Percentiles rank a stretch among this genome's conserved stretches.
Conservation (phyloP, 2,113 vertebrate genomes). For the Notarius lentiginosus region DNA sequence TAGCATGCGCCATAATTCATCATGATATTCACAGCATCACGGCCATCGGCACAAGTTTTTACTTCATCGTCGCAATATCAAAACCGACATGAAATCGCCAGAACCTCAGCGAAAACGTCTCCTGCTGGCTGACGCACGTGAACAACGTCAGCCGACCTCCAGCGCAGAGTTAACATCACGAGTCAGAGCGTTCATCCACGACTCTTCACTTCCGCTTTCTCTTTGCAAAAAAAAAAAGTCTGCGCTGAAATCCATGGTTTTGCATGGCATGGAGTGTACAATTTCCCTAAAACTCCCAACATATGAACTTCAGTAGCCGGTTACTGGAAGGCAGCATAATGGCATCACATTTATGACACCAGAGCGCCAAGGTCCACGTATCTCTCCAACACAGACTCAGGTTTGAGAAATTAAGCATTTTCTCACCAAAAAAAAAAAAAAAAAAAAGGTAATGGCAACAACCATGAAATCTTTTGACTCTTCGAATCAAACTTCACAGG, state of each 20-base stretch:
- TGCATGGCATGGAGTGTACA: too few species aligned
- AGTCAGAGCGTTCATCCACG: not conserved
- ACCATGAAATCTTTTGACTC: not conserved
- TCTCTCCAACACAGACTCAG: not conserved
- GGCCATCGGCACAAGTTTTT: not conserved
- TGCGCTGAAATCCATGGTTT: not conserved
- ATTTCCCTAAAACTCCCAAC: not conserved
- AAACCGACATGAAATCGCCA: not conserved
- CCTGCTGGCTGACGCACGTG: not conserved
- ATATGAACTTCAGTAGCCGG: not conserved
- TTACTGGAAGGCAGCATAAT: not conserved
- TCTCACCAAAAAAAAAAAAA: not conserved
- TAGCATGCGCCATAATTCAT: too few species aligned
- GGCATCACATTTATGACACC: not conserved
- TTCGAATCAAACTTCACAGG: not conserved
- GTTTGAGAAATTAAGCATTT: not conserved
- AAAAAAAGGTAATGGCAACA: not conserved
- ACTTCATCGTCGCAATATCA: not conserved
- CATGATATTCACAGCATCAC: not conserved
- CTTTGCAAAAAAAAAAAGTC: too few species aligned
- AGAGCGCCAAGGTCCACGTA: not conserved
- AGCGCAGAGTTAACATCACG: not conserved
- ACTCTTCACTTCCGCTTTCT: not conserved
- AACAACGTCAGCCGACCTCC: not conserved
- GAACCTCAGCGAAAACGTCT: not conserved